Evolutionary conservation across 2,113 vertebrate species (phyloP).

Genomic region (Seriola aureovittata): DNA sequence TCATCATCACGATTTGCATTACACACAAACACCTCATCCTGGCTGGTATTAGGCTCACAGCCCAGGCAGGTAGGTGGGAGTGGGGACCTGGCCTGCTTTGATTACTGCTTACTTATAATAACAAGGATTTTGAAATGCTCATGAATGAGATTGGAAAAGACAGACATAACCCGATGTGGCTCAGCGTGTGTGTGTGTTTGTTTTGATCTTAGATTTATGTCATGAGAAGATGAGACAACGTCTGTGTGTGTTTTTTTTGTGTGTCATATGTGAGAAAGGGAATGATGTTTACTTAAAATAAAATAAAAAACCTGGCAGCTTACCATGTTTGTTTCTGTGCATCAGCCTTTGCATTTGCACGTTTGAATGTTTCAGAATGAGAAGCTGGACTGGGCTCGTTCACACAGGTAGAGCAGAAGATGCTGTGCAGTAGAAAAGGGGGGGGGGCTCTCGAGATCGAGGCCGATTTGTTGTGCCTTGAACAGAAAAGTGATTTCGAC

Average conservation of each 20-base stretch:
- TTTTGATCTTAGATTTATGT: conserved; percentile 25
- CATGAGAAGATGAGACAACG: not conserved
- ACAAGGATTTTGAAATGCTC: conserved; percentile 43
- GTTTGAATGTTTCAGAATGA: not conserved
- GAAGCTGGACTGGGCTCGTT: too few relatives aligned
- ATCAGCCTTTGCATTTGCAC: not conserved
- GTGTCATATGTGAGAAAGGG: conserved; percentile 3
- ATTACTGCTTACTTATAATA: conserved; percentile 34
- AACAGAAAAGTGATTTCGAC: not conserved
- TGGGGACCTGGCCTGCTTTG: not conserved
- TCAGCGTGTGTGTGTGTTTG: not conserved
- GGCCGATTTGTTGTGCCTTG: too few relatives aligned
- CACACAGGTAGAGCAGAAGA: too few relatives aligned
- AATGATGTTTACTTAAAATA: conserved; percentile 1
- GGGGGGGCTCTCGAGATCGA: conserved; percentile 3
- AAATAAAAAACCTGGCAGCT: not conserved
- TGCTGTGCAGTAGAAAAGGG: not conserved
- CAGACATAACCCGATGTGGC: not conserved
- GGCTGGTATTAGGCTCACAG: not conserved
- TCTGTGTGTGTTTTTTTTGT: not conserved
- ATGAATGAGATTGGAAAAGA: conserved; percentile 1
- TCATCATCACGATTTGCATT: conserved; percentile 12
- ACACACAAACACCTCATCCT: not conserved
- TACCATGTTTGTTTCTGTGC: not conserved
- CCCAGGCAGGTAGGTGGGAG: not conserved